Evolutionary conservation across 1,140 invertebrate genomes (phyloP).

Genomic region (Tribolium castaneum): DNA sequence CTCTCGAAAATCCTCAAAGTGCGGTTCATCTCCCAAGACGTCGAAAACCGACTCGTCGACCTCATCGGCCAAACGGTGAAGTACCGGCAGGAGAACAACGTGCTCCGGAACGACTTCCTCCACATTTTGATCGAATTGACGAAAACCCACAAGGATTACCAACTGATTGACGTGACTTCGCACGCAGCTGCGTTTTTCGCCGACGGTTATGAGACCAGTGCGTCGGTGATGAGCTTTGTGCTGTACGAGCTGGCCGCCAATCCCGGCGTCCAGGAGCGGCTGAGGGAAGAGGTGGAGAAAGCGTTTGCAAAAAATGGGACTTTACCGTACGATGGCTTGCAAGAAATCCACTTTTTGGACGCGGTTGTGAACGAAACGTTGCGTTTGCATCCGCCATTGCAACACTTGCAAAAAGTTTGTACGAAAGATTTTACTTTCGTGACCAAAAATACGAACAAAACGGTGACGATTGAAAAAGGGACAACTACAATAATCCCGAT

Average conservation of each 20-base stretch:
- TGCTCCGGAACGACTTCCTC: constrained; percentile 59
- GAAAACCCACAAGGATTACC: constrained; percentile 49
- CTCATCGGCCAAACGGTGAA: constrained; percentile 53
- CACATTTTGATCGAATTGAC: constrained; percentile 49
- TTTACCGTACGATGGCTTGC: constrained; percentile 64
- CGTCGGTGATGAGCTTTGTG: constrained; percentile 41
- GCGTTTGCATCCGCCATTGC: constrained; percentile 64
- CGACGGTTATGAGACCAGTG: constrained; percentile 70
- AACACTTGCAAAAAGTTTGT: constrained; percentile 58
- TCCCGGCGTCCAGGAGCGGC: constrained; percentile 73
- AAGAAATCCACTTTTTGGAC: constrained; percentile 66
- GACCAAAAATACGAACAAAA: constrained; percentile 54
- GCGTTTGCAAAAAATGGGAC: constrained; percentile 54
- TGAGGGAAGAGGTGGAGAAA: constrained; percentile 72
- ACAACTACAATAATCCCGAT: constrained; percentile 69
- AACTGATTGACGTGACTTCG: constrained; percentile 72
- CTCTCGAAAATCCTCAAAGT: constrained; percentile 29
- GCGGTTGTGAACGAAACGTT: constrained; percentile 65
- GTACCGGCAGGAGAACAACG: constrained; percentile 60
- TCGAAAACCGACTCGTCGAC: constrained; percentile 5
- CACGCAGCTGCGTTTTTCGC: constrained; percentile 70
- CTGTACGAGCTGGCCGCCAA: constrained; percentile 72
- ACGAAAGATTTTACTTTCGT: constrained; percentile 51
- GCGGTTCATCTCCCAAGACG: constrained; percentile 42
- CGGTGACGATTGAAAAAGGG: constrained; percentile 63